Evolutionary conservation across 2,888 invertebrate genomes (phyloP), one percentile per base, ranked within the genome.

Genomic region (Adelognathus sp.): DNA sequence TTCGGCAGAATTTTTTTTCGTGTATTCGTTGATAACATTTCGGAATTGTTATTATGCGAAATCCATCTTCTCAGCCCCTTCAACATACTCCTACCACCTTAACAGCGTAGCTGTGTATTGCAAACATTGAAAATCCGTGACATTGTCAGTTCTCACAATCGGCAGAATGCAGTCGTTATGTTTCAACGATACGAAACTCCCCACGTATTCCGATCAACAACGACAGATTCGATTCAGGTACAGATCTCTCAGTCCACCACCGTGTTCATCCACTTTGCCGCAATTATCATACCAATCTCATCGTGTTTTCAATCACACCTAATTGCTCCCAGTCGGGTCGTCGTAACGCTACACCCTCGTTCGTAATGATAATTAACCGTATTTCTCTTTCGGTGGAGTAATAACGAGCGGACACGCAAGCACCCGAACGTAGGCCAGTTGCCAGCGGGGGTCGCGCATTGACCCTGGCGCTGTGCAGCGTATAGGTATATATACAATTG

Each of bases 291-390:
- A 2, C 36, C 6, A 41, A 66, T 71, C n/a, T 31, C 52, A 36
- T 66, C 60, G 7, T 18, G 29, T 60, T 78, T 75, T 70, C 74
- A 66, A 79, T 75, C 70, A 66, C 36, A 16, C 18, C 36, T 75
- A 71, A 79, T 79, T 79, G 58, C 64, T 60, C 50, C 31, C 41
- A 24, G 56, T 44, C 33, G 29, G 52, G 52, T 52, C 44, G 16
- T 52, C 16, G 36, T 60, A 74, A 66, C 54, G 44, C 33, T 74
- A 74, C 52, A 36, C 58, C 7, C 14, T 33, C 4, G 21, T 9
- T 29, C n/a, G 60, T 75, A 79, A 79, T 75, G 66, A 66, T 75
- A 74, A 79, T 79, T 74, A 79, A 64, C 54, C 60, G 52, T 61
- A 66, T 63, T 69, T 78, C 64, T 74, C 70, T 39, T 74, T 54